Conservation (phyloP, 2,797 vertebrate genomes). For the Falco columbarius region DNA sequence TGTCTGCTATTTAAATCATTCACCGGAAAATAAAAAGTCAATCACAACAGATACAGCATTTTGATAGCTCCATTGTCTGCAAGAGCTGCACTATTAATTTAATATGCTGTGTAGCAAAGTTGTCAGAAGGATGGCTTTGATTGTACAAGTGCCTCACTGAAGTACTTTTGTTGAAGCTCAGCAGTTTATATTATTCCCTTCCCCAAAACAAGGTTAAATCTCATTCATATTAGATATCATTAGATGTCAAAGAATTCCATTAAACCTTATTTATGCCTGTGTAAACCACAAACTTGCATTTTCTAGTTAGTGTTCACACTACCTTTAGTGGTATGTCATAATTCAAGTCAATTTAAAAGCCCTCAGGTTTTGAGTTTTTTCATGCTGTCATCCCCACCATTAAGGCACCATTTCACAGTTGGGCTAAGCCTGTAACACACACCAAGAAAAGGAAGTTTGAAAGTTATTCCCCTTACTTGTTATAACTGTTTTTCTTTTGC, state of each 20-base stretch:
- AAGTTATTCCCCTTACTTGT: neutral
- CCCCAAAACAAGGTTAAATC: constrained; percentile 2
- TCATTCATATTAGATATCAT: neutral
- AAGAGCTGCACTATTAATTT: constrained; percentile 22
- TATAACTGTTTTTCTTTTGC: neutral
- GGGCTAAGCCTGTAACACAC: constrained; percentile 44
- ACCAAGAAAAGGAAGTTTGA: constrained; percentile 49
- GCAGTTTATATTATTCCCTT: neutral
- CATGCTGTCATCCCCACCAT: constrained; percentile 40
- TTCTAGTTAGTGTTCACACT: constrained; percentile 45
- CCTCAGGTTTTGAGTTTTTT: constrained; percentile 48
- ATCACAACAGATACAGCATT: neutral
- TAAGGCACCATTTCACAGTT: constrained; percentile 52
- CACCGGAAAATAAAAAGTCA: neutral
- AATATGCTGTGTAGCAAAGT: neutral
- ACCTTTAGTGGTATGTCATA: constrained; percentile 47
- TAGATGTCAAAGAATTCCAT: neutral
- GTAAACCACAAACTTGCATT: constrained; percentile 37
- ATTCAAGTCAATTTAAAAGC: constrained; percentile 58
- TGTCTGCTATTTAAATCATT: constrained; percentile 16
- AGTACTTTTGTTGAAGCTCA: neutral
- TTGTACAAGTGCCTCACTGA: constrained; percentile 3
- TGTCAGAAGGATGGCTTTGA: constrained; percentile 38
- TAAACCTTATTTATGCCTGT: constrained; percentile 1
- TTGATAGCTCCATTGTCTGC: constrained; percentile 23